Evolutionary conservation across 2,113 vertebrate species (phyloP), one percentile per base, ranked within the genome.

Genomic region (Gavia stellata): DNA sequence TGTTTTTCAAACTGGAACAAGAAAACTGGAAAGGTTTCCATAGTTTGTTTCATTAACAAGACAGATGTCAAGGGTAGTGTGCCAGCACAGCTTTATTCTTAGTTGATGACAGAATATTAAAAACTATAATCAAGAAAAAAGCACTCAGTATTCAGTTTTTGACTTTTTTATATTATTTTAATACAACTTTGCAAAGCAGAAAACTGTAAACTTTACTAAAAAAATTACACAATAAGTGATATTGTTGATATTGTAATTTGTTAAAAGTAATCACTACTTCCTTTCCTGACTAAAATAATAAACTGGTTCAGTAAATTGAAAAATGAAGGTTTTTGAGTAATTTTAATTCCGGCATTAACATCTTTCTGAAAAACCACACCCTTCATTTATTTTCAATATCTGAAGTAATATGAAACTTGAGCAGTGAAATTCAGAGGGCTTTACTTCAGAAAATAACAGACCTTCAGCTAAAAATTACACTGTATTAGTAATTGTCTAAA

Each of bases 21-120:
- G 63, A 88, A 81, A 84, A 44, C 16, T 84, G 55, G 88, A 96
- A 86, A 88, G 45, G 26, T 87, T 96, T 97, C 40, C 14, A 59
- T 45, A 47, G 21, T 78, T 91, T 71, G 6, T 73, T 96, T 81
- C 83, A 52, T 91, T 95, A 91, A 71, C 50, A 84, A 86, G 86
- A 84, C 55, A 91, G 91, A 93, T 92, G 65, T 84, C 63, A 81
- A 18, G 81, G 38, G 26, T 78, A 66, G 7, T 47, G 56, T 79
- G 68, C 77, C 77, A 94, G 24, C 29, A 83, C 14, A 79, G 24
- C 52, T 87, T 92, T 89, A 74, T 62, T 89, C n/a, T 67, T 68
- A 34, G 19, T 53, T 81, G 55, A 84, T 62, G 38, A 88, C 13
- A 73, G 42, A 63, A 7, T 42, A 84, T 73, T 81, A 58, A 85